Conservation (phyloP, 2,888 invertebrate species). For the Drosophila lutescens region DNA sequence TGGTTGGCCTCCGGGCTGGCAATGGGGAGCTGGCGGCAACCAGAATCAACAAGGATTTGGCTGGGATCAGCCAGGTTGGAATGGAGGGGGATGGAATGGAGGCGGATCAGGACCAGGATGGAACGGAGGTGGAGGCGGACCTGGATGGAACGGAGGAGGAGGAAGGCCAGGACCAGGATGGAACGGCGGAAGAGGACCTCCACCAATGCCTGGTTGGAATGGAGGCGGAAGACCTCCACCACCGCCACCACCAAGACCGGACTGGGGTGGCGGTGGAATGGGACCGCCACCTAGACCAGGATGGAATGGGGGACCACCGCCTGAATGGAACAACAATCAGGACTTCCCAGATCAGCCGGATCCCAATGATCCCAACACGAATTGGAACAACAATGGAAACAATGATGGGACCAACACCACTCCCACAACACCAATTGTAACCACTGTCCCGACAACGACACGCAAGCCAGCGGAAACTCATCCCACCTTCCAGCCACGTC, state of each 20-base stretch:
- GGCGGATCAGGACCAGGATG: constrained; percentile 18
- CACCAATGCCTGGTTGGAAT: constrained; percentile 9
- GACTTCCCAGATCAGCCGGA: constrained; percentile 3
- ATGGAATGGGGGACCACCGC: constrained; percentile 10
- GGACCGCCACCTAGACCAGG: constrained; percentile 4
- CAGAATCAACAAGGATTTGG: constrained; percentile 22
- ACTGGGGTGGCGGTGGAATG: constrained; percentile 14
- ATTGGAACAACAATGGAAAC: background rate
- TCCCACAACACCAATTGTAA: background rate
- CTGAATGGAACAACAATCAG: constrained; percentile 18
- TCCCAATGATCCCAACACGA: background rate
- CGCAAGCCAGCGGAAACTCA: constrained; percentile 15
- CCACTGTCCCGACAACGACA: background rate
- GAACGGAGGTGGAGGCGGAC: constrained; percentile 7
- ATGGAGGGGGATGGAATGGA: constrained; percentile 10
- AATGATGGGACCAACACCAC: background rate
- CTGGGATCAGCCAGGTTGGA: constrained; percentile 29
- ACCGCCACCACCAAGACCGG: constrained; percentile 8
- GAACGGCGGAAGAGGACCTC: constrained; percentile 4
- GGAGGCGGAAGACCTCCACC: background rate
- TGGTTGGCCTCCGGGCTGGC: constrained; percentile 51
- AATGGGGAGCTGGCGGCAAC: constrained; percentile 36
- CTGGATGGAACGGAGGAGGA: constrained; percentile 2
- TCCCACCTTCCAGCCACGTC: constrained; percentile 28
- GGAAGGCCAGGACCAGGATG: background rate